Evolutionary conservation across 2,888 invertebrate species (phyloP).

Genomic region (Oscheius myriophilus): DNA sequence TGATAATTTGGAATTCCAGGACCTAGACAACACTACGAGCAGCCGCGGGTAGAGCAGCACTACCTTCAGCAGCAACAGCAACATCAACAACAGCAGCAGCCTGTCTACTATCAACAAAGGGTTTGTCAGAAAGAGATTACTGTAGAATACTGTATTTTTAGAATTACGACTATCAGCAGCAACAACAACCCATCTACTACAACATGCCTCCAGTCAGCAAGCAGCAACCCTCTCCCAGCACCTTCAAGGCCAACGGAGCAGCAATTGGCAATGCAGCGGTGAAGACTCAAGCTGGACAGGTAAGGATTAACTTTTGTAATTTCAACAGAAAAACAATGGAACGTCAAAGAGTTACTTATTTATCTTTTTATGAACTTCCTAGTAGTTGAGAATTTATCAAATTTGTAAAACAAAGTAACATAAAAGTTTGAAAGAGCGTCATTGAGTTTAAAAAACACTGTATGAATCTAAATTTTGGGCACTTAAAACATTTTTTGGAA

Average conservation of each 20-base stretch:
- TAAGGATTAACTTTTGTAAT: too few species aligned
- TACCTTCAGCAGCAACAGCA: conserved; percentile 32
- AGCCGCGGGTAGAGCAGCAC: conserved; percentile 28
- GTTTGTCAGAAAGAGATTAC: conserved; percentile 18
- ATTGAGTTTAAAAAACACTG: too few species aligned
- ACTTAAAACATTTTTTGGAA: too few species aligned
- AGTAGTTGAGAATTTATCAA: too few species aligned
- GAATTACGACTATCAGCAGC: conserved; percentile 39
- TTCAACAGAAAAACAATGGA: too few species aligned
- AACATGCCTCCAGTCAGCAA: conserved; percentile 35
- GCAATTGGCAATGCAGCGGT: conserved; percentile 26
- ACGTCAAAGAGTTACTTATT: too few species aligned
- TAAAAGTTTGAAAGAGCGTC: too few species aligned
- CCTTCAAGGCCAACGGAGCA: conserved; percentile 29
- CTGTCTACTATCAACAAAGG: conserved; percentile 26
- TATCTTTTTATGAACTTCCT: too few species aligned
- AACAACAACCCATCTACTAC: conserved; percentile 38
- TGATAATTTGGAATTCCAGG: conserved; percentile 1
- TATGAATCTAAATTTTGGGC: too few species aligned
- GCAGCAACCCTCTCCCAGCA: conserved; percentile 24
- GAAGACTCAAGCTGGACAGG: conserved; percentile 10
- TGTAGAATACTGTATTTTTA: conserved; percentile 36
- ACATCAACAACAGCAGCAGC: conserved; percentile 34
- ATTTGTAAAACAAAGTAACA: too few species aligned
- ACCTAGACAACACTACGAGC: conserved; percentile 20